Evolutionary conservation across 2,797 vertebrate genomes (phyloP), one percentile per base, ranked within the genome.

Genomic region (Muscicapa comitata): DNA sequence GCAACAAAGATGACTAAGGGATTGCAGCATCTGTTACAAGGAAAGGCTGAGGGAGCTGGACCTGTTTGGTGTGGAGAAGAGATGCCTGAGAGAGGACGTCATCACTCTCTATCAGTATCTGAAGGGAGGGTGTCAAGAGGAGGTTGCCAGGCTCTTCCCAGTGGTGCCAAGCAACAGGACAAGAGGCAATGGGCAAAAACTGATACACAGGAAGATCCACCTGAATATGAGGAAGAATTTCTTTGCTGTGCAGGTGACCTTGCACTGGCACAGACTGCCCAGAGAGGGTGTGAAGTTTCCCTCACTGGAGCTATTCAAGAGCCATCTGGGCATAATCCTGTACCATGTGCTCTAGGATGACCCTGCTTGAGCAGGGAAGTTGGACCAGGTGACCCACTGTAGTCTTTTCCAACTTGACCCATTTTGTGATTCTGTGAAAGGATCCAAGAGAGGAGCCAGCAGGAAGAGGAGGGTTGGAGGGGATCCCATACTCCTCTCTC

Each of bases 31-130:
- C n/a, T 54, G 10, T 28, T 43, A 13, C 1, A 6, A 51, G 37
- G 37, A 63, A 1, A 70, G 37, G 2, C 7, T 21, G 20, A 63
- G n/a, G n/a, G 6, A 76, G 11, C 14, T 63, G 43, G 13, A 17
- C 7, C 28, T 50, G 11, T 29, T 50, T 16, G 5, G 13, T 7
- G 15, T 45, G 0, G 0, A 57, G 25, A 63, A 57, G 9, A 71
- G 65, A 43, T 2, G 5, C 6, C 42, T 48, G 35, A 62, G 4
- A 62, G 6, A 14, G 28, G 7, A 76, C 17, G 5, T 45, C n/a
- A 45, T 38, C n/a, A 33, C 4, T 57, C 13, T 29, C 55, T 50
- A 5, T 24, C 2, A 57, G 20, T 33, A 13, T n/a, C 24, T 43
- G 55, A 74, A 55, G 24, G 6, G 7, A 43, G 9, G 5, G 11